Conservation (phyloP, 30 jellyfish, hydroid and myxozoan species). For the Aurelia aurita complex sp. Pacific region DNA sequence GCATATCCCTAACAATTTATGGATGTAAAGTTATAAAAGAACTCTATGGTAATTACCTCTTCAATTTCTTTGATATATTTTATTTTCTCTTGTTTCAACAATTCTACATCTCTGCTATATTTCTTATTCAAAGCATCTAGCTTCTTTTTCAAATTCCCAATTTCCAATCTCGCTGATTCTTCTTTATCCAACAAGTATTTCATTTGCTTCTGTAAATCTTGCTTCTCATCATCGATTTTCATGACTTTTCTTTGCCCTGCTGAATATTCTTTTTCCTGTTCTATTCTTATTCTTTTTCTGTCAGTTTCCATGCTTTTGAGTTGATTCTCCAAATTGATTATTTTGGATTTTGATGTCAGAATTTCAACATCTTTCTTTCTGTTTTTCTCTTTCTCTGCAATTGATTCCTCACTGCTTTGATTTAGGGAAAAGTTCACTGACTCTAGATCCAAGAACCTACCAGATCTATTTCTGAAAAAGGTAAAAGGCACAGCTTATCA, state of each 20-base stretch:
- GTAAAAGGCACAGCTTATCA: background rate
- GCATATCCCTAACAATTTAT: no score
- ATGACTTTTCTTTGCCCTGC: conserved; percentile 31
- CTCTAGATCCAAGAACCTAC: conserved; percentile 21
- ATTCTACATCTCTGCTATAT: conserved; percentile 41
- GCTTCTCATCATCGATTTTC: conserved; percentile 33
- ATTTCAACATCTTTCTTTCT: conserved; percentile 43
- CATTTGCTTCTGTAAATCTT: conserved; percentile 40
- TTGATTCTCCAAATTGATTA: conserved; percentile 39
- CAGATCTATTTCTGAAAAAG: conserved; percentile 31
- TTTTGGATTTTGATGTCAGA: conserved; percentile 34
- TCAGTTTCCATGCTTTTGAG: conserved; percentile 43
- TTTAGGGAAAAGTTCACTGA: conserved; percentile 9
- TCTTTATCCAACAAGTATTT: conserved; percentile 58
- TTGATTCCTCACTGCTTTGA: conserved; percentile 1
- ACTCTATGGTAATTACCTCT: conserved; percentile 13
- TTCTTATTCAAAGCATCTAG: conserved; percentile 24
- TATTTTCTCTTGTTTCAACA: conserved; percentile 14
- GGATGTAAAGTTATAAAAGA: background rate
- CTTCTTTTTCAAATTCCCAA: conserved; percentile 27
- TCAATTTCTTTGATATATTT: conserved; percentile 32
- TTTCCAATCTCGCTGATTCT: conserved; percentile 48
- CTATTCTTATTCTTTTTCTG: conserved; percentile 50
- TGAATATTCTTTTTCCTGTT: conserved; percentile 21
- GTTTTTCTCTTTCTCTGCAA: conserved; percentile 3